Base-by-base conservation (phyloP, 2,888 invertebrate genomes). In the Ctena decussata region DNA sequence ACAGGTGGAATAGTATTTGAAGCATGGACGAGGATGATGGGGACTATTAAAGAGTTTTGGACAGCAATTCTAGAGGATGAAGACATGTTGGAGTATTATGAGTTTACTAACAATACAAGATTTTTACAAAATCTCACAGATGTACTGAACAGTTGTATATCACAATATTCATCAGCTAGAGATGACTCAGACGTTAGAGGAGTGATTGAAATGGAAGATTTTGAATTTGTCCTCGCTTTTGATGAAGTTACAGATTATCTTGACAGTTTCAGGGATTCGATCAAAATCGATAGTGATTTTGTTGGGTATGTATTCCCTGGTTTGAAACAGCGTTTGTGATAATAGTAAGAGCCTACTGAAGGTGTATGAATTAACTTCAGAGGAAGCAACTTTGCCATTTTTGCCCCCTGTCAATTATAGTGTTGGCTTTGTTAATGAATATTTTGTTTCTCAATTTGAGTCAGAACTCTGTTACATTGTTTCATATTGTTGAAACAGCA, bases 1-100 rank as follows among this genome's bases (percentile, higher is more conserved):
- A 88, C 93, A 44, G 93, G 93, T 8, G 91, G 91, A 21, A 84
- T 83, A 32, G 78, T 94, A 2, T 90, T 77, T 77, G 92, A 92
- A 77, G 88, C 79, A 46, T 93, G 92, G 93, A 84, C 85, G 15
- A 46, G 84, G 2, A 44, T 94, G 8, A 35, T 78, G 0, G 70
- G 76, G 21, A 85, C 84, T 24, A 84, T 84, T 0, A 78, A 74
- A 1, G 71, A 71, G 11, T 90, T 94, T 21, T 94, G 93, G 93
- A 79, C 84, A 5, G 74, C 41, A 12, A 87, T 93, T 11, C 57
- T 93, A 5, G 83, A 89, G 12, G 93, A 94, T 53, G 89, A 90
- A 46, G 91, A 92, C 41, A 84, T 91, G 84, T 5, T 80, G 0
- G 90, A 90, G 15, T 93, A 92, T 76, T 94, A 92, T 80, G 44